Percentiles rank a stretch among this genome's conserved stretches.
Conservation (phyloP, 2,888 invertebrate genomes). For the Meteorus cinctellus region DNA sequence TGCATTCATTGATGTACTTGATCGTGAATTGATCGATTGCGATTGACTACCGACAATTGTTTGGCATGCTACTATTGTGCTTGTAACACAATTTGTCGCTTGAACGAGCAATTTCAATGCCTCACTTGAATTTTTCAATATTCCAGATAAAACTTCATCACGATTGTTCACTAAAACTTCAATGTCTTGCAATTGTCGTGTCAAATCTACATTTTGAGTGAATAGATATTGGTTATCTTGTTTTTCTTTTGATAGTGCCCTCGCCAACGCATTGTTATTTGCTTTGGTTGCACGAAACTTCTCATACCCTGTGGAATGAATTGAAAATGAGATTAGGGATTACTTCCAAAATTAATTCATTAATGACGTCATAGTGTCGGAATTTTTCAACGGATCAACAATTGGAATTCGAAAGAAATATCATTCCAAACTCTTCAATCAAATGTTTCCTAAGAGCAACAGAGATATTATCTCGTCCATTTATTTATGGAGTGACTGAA, state of each 20-base stretch:
- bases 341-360: neutral
- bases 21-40: slow-evolving; percentile 27
- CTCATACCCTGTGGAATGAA: slow-evolving; percentile 12
- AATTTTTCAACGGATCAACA: no score
- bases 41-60: slow-evolving; percentile 48
- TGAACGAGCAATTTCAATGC: slow-evolving; percentile 61
- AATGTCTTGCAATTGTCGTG: slow-evolving; percentile 61
- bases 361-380: neutral
- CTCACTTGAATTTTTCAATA: slow-evolving; percentile 62
- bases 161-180: slow-evolving; percentile 58
- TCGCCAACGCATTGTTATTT: slow-evolving; percentile 65
- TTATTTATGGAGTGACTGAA: no score
- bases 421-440: no score
- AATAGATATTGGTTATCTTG: slow-evolving; percentile 62
- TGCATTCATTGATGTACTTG: slow-evolving; percentile 11
- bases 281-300: slow-evolving; percentile 20
- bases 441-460: no score
- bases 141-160: slow-evolving; percentile 57
- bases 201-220: slow-evolving; percentile 60
- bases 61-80: slow-evolving; percentile 64
- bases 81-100: slow-evolving; percentile 59
- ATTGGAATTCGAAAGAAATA: no score
- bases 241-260: slow-evolving; percentile 64
- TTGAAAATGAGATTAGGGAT: neutral
- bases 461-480: no score